Conservation (phyloP, 2,113 vertebrate genomes). For the Vulpes ferrilata region DNA sequence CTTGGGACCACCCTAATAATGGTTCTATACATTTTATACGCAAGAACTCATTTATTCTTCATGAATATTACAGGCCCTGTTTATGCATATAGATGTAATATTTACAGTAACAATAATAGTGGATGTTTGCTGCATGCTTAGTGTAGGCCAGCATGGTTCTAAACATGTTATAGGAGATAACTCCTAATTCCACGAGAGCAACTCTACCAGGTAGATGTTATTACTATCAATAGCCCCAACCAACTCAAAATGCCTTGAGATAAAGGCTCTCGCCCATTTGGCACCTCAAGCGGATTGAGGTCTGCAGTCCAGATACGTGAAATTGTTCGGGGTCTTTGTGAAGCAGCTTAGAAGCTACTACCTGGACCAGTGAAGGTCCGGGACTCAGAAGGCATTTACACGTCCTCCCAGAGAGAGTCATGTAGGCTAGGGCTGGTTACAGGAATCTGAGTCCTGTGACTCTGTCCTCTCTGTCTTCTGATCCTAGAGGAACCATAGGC, state of each 20-base stretch:
- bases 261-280: not conserved
- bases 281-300: not conserved
- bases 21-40: not conserved
- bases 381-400: not conserved
- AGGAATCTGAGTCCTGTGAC: not conserved
- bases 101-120: conserved; percentile 40
- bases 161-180: conserved; percentile 38
- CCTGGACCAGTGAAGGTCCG: not conserved
- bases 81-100: not conserved
- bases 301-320: not conserved
- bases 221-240: not conserved
- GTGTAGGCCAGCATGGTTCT: not conserved
- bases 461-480: not conserved
- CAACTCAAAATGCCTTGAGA: not conserved
- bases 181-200: not conserved
- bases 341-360: not conserved
- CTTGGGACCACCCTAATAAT: not conserved
- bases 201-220: not conserved
- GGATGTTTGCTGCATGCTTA: conserved; percentile 34
- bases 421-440: not conserved
- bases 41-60: conserved; percentile 11
- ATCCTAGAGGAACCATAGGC: not conserved
- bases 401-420: not conserved
- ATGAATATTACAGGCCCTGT: not conserved
- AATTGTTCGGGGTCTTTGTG: not conserved